Base-by-base conservation (phyloP, 2,888 invertebrate species). In the Mellilla xanthometata region DNA sequence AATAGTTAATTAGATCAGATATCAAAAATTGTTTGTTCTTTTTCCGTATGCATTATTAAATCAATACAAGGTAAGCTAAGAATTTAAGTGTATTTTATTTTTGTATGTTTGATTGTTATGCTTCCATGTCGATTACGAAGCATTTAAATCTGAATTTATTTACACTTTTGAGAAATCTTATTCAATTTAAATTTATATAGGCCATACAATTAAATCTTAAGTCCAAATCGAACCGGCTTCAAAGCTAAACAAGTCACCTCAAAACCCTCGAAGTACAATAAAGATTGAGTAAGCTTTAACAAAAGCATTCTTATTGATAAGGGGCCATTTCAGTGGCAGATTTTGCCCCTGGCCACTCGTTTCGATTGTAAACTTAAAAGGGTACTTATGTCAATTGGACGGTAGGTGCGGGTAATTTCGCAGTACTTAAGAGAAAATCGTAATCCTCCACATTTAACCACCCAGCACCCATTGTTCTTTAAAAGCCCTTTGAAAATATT, bases 401-500 rank as follows among this genome's bases (percentile, higher is more conserved):
- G 29, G 29, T 47, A 19, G 42, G 46, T 57, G 52, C 50, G 43
- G 54, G 23, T 46, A 36, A 54, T 50, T 54, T 55, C 49, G 43
- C 56, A 58, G 62, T 54, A 57, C 52, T 58, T 50, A 54, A 54
- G 62, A 44, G 44, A 51, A 41, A 56, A 52, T 41, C 33, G 36
- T 38, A 38, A 40, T 41, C 28, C 36, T 22, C 24, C 41, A 31
- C 47, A 47, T 61, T 62, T 55, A 65, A 62, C 66, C 61, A 57
- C 61, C 54, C 54, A 54, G 54, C 52, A 34, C 45, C 65, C 43
- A 63, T 72, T 70, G 66, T 72, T 66, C 65, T 57, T 54, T 62
- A 57, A 65, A 65, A 62, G 60, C 58, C 62, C 62, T 62, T 66
- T 60, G 55, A 67, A 68, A 71, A 69, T 67, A 66, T 71, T 65